phyloP scores from a whole-genome alignment of 2,797 vertebrate genomes.

The Brotula barbata region DNA sequence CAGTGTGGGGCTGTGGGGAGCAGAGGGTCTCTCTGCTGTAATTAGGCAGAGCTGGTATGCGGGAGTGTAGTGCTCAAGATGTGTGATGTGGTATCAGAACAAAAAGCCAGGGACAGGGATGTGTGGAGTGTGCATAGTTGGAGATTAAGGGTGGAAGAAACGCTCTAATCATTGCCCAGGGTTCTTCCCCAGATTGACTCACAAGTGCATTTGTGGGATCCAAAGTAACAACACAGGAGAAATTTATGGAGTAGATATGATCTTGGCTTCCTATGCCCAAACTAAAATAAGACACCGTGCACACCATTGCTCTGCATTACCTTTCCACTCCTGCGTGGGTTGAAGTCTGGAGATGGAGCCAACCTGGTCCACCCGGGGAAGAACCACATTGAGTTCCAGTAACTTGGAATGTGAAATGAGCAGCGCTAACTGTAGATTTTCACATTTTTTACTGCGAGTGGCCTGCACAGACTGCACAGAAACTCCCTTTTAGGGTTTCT shows the following conservation, averaged over 20 bases:
- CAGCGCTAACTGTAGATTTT: constrained; percentile 31
- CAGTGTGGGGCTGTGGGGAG: constrained; percentile 41
- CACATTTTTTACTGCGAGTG: constrained; percentile 33
- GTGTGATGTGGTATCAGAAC: constrained; percentile 68
- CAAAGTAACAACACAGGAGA: constrained; percentile 28
- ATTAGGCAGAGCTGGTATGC: constrained; percentile 64
- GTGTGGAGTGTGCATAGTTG: constrained; percentile 15
- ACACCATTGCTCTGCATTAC: constrained; percentile 21
- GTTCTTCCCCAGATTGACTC: constrained; percentile 46
- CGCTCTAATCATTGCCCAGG: constrained; percentile 51
- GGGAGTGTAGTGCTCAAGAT: constrained; percentile 49
- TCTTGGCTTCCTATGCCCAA: constrained; percentile 15
- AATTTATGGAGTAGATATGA: constrained; percentile 45
- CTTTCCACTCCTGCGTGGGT: constrained; percentile 26
- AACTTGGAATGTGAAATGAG: constrained; percentile 44
- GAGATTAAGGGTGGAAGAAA: constrained; percentile 37
- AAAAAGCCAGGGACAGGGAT: constrained; percentile 43
- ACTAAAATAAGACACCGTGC: constrained; percentile 13
- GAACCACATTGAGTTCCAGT: constrained; percentile 38
- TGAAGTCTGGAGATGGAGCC: constrained; percentile 38
- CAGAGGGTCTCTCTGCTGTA: constrained; percentile 60
- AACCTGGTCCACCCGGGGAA: constrained; percentile 26
- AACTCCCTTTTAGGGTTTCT: constrained; percentile 27
- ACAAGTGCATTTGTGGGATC: constrained; percentile 51
- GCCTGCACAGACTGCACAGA: constrained; percentile 18